Evolutionary conservation across 2,113 vertebrate genomes (phyloP).

Genomic region (Nymphicus hollandicus): DNA sequence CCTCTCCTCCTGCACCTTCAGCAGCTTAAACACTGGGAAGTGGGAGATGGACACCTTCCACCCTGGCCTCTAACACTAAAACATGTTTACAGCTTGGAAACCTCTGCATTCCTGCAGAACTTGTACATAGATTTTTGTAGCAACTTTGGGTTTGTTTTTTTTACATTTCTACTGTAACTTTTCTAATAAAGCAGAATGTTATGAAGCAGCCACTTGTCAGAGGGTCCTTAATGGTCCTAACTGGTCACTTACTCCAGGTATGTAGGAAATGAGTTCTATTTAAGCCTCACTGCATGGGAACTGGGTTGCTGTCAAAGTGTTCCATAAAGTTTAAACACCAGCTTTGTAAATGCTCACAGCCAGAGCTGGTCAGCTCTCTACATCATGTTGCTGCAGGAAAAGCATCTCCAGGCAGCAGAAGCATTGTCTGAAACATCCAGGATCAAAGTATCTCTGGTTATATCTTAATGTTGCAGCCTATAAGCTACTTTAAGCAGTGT

Average conservation of each 20-base stretch:
- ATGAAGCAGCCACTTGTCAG: not conserved
- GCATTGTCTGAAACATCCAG: not conserved
- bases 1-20: not conserved
- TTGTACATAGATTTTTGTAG: slow-evolving; percentile 38
- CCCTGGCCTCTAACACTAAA: not conserved
- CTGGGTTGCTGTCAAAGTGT: not conserved
- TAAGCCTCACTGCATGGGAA: not conserved
- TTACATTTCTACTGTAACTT: slow-evolving; percentile 48
- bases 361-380: not conserved
- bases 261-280: not conserved
- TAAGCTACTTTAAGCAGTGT: not conserved
- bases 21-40: not conserved
- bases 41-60: not conserved
- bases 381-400: not conserved
- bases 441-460: not conserved
- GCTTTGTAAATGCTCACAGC: not conserved
- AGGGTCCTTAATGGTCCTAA: not conserved
- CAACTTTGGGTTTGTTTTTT: not conserved
- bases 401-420: not conserved
- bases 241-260: rapidly evolving
- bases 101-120: not conserved
- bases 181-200: slow-evolving; percentile 52
- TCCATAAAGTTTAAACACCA: not conserved
- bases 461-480: not conserved
- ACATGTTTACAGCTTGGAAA: slow-evolving; percentile 5